Evolutionary conservation across 1,140 invertebrate genomes (phyloP).

Genomic region (Polyergus mexicanus): DNA sequence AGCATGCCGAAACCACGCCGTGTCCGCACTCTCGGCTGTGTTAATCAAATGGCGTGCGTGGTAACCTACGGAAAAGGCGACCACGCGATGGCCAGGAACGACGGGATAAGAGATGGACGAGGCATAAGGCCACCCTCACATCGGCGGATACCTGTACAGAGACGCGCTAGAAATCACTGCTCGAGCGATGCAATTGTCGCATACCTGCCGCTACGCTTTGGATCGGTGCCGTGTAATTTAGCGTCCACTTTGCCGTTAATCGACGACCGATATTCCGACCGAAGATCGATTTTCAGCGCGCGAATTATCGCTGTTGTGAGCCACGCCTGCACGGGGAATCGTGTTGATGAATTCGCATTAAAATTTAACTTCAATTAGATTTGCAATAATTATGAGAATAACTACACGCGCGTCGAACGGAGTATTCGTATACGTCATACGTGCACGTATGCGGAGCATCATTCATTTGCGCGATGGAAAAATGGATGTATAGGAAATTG

Average conservation of each 20-base stretch:
- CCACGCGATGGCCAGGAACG: conserved; percentile 18
- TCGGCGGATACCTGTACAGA: conserved; percentile 1
- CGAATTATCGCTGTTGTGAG: conserved; percentile 36
- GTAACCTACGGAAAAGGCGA: conserved; percentile 60
- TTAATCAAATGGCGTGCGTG: conserved; percentile 82
- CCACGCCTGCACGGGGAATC: conserved; percentile 53
- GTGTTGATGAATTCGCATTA: conserved; percentile 53
- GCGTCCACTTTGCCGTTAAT: conserved; percentile 32
- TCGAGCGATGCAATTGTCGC: conserved; percentile 19
- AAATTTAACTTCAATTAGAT: conserved; percentile 60
- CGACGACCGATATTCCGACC: conserved; percentile 31
- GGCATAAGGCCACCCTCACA: neutral
- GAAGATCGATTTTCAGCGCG: conserved; percentile 47
- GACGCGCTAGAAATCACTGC: conserved; percentile 49
- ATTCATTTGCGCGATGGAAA: conserved; percentile 23
- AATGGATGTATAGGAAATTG: conserved; percentile 13
- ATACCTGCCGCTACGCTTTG: neutral
- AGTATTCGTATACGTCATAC: neutral
- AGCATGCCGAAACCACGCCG: conserved; percentile 79
- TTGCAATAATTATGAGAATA: conserved; percentile 48
- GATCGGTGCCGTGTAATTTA: conserved; percentile 26
- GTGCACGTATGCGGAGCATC: neutral
- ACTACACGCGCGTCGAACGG: neutral
- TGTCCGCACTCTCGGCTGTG: conserved; percentile 81
- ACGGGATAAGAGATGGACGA: neutral